A percentile compares a stretch with the other conserved stretches of the same genome.
Evolutionary conservation across 2,113 vertebrate genomes (phyloP).

Genomic region (Macquaria australasica): DNA sequence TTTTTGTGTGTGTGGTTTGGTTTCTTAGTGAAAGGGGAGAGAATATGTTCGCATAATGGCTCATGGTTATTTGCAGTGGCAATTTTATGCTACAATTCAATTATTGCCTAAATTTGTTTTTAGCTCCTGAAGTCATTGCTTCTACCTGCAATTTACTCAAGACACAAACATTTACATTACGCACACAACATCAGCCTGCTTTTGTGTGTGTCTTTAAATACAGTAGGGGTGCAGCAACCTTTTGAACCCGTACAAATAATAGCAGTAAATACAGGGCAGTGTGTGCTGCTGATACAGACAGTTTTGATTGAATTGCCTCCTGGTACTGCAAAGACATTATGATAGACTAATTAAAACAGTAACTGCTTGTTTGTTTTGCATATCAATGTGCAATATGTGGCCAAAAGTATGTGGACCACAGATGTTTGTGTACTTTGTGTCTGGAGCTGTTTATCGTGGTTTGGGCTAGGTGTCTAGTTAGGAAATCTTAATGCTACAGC

Average conservation of each 20-base stretch:
- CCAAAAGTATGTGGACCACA: constrained; percentile 12
- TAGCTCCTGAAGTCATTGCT: constrained; percentile 90
- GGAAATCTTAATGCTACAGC: background rate
- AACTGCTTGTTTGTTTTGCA: constrained; percentile 21
- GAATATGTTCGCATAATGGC: constrained; percentile 95
- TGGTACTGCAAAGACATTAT: constrained; percentile 24
- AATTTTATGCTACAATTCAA: constrained; percentile 99
- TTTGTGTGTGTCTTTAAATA: constrained; percentile 67
- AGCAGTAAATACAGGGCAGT: constrained; percentile 38
- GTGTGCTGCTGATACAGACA: constrained; percentile 22
- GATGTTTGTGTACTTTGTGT: background rate
- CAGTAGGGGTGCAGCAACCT: constrained; percentile 79
- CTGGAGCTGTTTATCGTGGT: background rate
- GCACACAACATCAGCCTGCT: constrained; percentile 21
- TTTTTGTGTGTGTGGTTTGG: constrained; percentile 48
- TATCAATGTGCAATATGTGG: constrained; percentile 5
- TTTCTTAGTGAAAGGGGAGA: constrained; percentile 85
- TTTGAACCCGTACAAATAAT: constrained; percentile 52
- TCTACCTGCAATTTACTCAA: constrained; percentile 90
- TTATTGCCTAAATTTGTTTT: constrained; percentile 98
- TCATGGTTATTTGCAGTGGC: constrained; percentile 98
- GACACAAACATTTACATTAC: constrained; percentile 85
- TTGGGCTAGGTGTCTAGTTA: background rate
- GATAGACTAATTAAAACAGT: constrained; percentile 37
- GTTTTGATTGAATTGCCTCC: constrained; percentile 51